Base-by-base conservation (phyloP, 2,113 vertebrate genomes). In the rabbit (Oryctolagus cuniculus) region DNA sequence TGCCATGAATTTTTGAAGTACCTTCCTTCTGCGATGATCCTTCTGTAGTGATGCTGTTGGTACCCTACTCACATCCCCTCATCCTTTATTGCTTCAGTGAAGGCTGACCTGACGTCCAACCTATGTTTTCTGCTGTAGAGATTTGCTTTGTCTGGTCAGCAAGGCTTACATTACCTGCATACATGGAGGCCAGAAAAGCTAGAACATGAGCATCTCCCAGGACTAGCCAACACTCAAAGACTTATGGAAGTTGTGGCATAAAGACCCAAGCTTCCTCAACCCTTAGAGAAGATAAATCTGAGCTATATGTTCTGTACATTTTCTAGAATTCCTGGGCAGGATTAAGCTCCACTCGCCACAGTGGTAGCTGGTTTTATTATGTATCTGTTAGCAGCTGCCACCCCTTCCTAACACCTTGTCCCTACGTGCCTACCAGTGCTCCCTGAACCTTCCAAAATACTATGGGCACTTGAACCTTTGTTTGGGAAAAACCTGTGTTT, bases 91-190 rank as follows among this genome's bases (percentile, higher is more conserved):
- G 7, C 29, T 94, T 66, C n/a, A 44, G 25, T 34, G 69, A 74
- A 79, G 29, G 10, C 29, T 80, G 82, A 27, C 53, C 25, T 85
- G 29, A 91, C 19, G 55, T 72, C 51, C 51, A 64, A 22, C 19
- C 22, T 80, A 31, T 67, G 27, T 7, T 66, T 82, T 93, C 73
- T 31, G 1, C 55, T 87, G 19, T 8, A 53, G 21, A 63, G 61
- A 17, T 75, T 81, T 88, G 44, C 49, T 55, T 95, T 80, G 31
- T 92, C 82, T 85, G 34, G 10, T 22, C 72, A 83, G 73, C 10
- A 75, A 31, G 12, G 36, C 22, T 90, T 55, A 77, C 31, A 61
- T 74, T 55, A 34, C 55, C 44, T 89, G 27, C 9, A 24, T n/a
- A 75, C 10, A 29, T 11, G 36, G 16, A 81, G 13, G 34, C 24